Base-by-base conservation (phyloP, 2,888 invertebrate species). In the Pristionchus entomophagus region DNA sequence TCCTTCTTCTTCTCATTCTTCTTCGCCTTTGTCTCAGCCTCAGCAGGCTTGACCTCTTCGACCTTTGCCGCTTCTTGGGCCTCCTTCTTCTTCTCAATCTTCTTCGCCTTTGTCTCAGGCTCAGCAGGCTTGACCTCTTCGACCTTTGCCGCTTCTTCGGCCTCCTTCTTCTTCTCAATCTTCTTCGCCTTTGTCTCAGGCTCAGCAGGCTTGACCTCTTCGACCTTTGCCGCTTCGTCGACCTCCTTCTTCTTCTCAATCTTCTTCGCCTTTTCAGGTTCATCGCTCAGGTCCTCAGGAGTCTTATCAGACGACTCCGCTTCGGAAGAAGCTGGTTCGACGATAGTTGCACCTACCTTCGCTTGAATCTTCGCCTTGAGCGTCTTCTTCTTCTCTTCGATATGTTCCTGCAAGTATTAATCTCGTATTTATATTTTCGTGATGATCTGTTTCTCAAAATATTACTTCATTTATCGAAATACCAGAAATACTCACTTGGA, bases 131-230 rank as follows among this genome's bases (percentile, higher is more conserved):
- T 38, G n/a, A 26, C 45, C 19, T 45, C 26, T 8, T 45, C 29
- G 3, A n/a, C 53, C 77, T 77, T 85, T 14, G 29, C n/a, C n/a
- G n/a, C 53, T 26, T 81, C 22, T 1, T 78, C 49, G 22, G 12
- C 29, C 77, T 59, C n/a, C n/a, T n/a, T n/a, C n/a, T n/a, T 45
- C 59, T 73, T 82, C 69, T 86, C 84, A 84, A 29, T 56, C 12
- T 26, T 49, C 73, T 38, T 77, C 53, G 82, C 38, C 78, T 87
- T 49, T 41, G 51, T 81, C 29, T 29, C 49, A 22, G 53, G 45
- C 26, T 78, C 80, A 22, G 26, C 73, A 8, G 12, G 17, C 73
- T 38, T 45, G 41, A 53, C 77, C 17, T 49, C 49, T 22, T 38
- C 14, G 0, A 19, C 45, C 45, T 77, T 77, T 45, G 38, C n/a